Conservation (phyloP, 1,140 invertebrate species). For the Neotoxoptera formosana region DNA sequence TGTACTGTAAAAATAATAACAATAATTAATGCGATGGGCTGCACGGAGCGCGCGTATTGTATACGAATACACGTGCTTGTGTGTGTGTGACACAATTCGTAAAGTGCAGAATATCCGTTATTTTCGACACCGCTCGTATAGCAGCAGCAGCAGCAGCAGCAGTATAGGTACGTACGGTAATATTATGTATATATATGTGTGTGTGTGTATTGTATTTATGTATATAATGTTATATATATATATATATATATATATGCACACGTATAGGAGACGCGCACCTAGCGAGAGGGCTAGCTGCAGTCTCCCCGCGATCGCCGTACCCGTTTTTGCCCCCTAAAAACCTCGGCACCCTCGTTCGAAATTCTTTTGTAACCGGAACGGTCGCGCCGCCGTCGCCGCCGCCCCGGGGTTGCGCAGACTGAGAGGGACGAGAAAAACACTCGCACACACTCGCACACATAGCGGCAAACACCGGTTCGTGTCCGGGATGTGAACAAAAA, state of each 20-base stretch:
- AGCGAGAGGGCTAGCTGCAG: neutral
- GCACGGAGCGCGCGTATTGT: slow-evolving; percentile 4
- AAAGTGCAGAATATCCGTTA: slow-evolving; percentile 57
- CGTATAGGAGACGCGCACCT: neutral
- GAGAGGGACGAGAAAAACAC: neutral
- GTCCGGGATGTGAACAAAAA: slow-evolving; percentile 56
- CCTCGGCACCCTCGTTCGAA: slow-evolving; percentile 12
- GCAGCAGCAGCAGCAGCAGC: too few species aligned
- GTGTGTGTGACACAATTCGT: slow-evolving; percentile 56
- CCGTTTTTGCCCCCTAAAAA: slow-evolving; percentile 26
- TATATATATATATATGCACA: neutral
- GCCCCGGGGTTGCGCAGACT: slow-evolving; percentile 32
- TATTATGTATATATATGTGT: too few species aligned
- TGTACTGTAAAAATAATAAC: neutral
- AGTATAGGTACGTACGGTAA: too few species aligned
- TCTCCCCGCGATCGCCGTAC: neutral
- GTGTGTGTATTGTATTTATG: too few species aligned
- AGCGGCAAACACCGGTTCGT: slow-evolving; percentile 12
- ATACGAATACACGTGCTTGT: neutral
- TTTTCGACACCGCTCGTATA: slow-evolving; percentile 26
- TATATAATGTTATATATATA: too few species aligned
- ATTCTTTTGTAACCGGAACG: slow-evolving; percentile 51
- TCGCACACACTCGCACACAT: neutral
- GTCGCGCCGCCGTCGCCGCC: slow-evolving; percentile 10
- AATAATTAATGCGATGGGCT: neutral